phyloP scores from a whole-genome alignment of 1,140 invertebrate species.

The Nebria ingens region DNA sequence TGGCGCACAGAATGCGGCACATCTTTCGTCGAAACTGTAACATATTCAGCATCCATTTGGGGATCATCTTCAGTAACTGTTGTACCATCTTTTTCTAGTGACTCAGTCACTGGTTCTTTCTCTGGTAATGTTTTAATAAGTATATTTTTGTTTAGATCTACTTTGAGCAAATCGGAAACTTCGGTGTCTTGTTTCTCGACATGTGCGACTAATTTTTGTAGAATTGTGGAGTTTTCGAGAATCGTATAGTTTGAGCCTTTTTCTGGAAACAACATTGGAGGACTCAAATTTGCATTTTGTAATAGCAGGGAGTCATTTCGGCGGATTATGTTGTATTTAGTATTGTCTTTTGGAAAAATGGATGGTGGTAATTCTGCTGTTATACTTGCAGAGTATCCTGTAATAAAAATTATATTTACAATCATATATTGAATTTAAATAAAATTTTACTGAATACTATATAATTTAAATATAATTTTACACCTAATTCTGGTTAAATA shows the following conservation, averaged over 20 bases:
- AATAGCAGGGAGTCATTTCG: too few species aligned
- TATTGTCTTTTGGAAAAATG: too few species aligned
- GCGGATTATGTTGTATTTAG: too few species aligned
- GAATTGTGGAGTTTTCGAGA: slow-evolving; percentile 12
- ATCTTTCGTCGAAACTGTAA: not conserved
- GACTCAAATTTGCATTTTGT: too few species aligned
- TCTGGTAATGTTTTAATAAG: not conserved
- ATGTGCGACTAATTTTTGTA: slow-evolving; percentile 2
- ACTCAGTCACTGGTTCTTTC: not conserved
- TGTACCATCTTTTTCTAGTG: not conserved
- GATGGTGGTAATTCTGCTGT: too few species aligned
- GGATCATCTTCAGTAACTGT: too few species aligned
- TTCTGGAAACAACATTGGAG: slow-evolving; percentile 10
- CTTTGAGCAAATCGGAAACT: slow-evolving; percentile 11
- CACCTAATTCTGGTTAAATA: too few species aligned
- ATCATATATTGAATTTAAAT: too few species aligned
- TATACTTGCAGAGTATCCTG: too few species aligned
- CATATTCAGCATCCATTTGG: not conserved
- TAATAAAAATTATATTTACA: too few species aligned
- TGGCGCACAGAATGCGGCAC: not conserved
- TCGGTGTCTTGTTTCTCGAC: slow-evolving; percentile 4
- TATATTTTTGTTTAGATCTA: not conserved
- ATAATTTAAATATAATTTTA: too few species aligned
- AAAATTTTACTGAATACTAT: too few species aligned
- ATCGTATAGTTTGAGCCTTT: slow-evolving; percentile 13